Evolutionary conservation across 1,140 invertebrate species (phyloP).

Genomic region (Lethrus apterus): DNA sequence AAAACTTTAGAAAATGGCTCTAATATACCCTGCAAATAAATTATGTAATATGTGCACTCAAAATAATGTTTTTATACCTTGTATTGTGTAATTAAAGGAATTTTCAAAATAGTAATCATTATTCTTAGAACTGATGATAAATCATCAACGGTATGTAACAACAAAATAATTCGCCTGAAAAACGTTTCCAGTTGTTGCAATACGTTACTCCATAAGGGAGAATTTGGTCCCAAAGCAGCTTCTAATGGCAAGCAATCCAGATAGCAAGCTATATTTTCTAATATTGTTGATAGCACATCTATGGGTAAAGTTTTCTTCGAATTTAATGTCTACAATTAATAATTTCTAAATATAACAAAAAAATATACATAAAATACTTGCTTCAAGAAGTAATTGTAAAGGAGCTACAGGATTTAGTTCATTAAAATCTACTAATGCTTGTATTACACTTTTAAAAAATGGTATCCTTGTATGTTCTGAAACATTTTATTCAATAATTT

Average conservation of each 20-base stretch:
- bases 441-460: constrained; percentile 90
- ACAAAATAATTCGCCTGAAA: constrained; percentile 69
- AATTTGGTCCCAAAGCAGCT: constrained; percentile 59
- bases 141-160: constrained; percentile 66
- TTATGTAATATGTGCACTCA: background rate
- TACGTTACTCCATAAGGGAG: constrained; percentile 67
- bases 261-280: constrained; percentile 88
- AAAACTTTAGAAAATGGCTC: constrained; percentile 96
- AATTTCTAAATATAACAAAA: constrained; percentile 5
- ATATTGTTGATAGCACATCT: constrained; percentile 64
- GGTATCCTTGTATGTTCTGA: constrained; percentile 59
- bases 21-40: constrained; percentile 58
- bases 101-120: constrained; percentile 76
- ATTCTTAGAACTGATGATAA: constrained; percentile 73
- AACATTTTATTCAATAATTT: constrained; percentile 26
- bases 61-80: constrained; percentile 61
- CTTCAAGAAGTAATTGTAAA: constrained; percentile 84
- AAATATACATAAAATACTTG: constrained; percentile 32
- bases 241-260: constrained; percentile 87
- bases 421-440: constrained; percentile 91
- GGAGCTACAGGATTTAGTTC: constrained; percentile 93
- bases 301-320: constrained; percentile 77
- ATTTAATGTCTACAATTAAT: constrained; percentile 65
- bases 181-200: constrained; percentile 77
- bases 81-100: constrained; percentile 71